A percentile compares a stretch with the other conserved stretches of the same genome.
Evolutionary conservation across 2,113 vertebrate species (phyloP).

Genomic region (Bostrychus sinensis): DNA sequence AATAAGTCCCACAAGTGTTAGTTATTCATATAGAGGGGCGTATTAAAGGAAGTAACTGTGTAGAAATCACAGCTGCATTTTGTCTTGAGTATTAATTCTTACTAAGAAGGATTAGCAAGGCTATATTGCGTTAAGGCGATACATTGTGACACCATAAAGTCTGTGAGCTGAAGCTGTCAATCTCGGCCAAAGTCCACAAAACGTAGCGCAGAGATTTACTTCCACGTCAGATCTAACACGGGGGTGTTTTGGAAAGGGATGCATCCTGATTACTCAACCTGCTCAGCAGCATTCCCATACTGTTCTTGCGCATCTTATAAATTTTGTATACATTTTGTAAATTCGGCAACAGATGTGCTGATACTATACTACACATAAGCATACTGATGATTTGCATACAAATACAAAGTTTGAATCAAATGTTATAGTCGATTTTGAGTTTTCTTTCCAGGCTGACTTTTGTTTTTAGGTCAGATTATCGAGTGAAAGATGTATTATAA

Average conservation of each 20-base stretch:
- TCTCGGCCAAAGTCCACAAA: constrained; percentile 4
- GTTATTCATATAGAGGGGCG: not conserved
- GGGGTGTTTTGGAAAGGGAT: not conserved
- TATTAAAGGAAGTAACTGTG: not conserved
- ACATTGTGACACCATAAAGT: not conserved
- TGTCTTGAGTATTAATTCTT: not conserved
- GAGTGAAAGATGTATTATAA: no score
- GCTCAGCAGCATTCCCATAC: constrained; percentile 36
- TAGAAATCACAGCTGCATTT: not conserved
- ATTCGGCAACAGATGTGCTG: not conserved
- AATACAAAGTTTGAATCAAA: no score
- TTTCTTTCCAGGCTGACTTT: no score
- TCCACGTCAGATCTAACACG: not conserved
- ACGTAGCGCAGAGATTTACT: constrained; percentile 12
- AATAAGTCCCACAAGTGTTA: not conserved
- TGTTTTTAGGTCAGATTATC: no score
- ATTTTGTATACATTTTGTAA: not conserved
- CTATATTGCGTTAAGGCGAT: not conserved
- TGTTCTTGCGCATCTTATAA: not conserved
- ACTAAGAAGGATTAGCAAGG: not conserved
- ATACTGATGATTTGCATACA: no score
- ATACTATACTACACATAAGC: no score
- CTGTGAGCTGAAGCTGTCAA: not conserved
- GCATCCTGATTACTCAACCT: constrained; percentile 18
- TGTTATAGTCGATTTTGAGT: no score